phyloP scores from a whole-genome alignment of 2,797 vertebrate genomes.

The Phrynocephalus guinanensis region DNA sequence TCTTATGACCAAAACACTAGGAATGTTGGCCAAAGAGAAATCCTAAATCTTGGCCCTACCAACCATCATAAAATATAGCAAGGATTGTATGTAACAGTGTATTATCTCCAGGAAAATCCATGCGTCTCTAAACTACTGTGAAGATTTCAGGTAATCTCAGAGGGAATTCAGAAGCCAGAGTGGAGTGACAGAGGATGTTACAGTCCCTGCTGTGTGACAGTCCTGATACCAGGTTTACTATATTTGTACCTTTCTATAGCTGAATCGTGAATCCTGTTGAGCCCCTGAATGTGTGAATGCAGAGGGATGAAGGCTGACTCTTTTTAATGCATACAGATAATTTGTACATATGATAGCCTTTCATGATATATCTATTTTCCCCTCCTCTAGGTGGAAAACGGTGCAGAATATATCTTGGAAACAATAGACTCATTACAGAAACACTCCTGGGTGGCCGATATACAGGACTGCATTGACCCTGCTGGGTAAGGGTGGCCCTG shows the following conservation, averaged over 20 bases:
- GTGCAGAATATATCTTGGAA: slow-evolving; percentile 96
- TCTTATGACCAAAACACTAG: too few relatives aligned
- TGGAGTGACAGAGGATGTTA: too few relatives aligned
- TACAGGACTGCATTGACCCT: slow-evolving; percentile 97
- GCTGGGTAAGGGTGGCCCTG: slow-evolving; percentile 80
- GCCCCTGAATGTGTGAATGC: neutral
- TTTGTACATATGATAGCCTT: neutral
- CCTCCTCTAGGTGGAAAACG: slow-evolving; percentile 89
- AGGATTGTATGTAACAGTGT: too few relatives aligned
- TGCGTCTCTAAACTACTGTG: too few relatives aligned
- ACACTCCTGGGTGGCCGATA: slow-evolving; percentile 98
- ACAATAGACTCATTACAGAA: slow-evolving; percentile 98
- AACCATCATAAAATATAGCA: too few relatives aligned
- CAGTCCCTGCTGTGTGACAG: too few relatives aligned
- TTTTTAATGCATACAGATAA: neutral
- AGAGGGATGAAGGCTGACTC: neutral
- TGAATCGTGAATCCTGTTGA: neutral
- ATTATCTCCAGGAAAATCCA: too few relatives aligned
- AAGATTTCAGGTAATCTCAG: too few relatives aligned
- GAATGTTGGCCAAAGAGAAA: too few relatives aligned
- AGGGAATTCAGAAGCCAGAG: too few relatives aligned
- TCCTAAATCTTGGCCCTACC: too few relatives aligned
- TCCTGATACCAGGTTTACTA: neutral
- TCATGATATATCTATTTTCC: neutral
- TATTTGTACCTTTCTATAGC: neutral